phyloP scores from a whole-genome alignment of 1,140 invertebrate species.

The Trachymyrmex septentrionalis region DNA sequence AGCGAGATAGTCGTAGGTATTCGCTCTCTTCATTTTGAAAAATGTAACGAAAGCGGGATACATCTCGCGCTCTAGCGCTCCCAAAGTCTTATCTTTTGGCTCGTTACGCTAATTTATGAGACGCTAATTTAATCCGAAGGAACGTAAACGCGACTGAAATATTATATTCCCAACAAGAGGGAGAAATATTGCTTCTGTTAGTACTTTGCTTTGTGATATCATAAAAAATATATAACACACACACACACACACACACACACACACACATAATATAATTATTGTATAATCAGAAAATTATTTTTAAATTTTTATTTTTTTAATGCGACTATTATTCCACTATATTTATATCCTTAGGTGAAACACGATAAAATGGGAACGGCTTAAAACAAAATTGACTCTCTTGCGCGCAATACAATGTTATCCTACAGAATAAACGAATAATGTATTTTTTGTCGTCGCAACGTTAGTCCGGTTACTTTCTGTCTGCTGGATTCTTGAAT shows the following conservation, averaged over 20 bases:
- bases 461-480: slow-evolving; percentile 3
- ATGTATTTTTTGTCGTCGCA: slow-evolving; percentile 3
- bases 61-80: background rate
- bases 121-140: slow-evolving; percentile 21
- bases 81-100: slow-evolving; percentile 29
- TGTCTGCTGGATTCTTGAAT: background rate
- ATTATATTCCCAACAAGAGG: slow-evolving; percentile 7
- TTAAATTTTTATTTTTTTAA: background rate
- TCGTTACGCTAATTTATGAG: slow-evolving; percentile 33
- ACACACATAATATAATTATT: background rate
- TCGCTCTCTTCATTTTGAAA: slow-evolving; percentile 11
- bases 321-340: too few species aligned
- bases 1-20: background rate
- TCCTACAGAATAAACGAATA: background rate
- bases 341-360: background rate
- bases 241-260: background rate
- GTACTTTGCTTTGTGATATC: background rate
- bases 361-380: background rate
- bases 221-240: background rate
- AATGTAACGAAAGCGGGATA: slow-evolving; percentile 16
- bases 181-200: slow-evolving; percentile 1
- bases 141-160: slow-evolving; percentile 7
- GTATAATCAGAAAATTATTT: slow-evolving; percentile 11
- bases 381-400: background rate
- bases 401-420: background rate